Evolutionary conservation across 2,797 vertebrate species (phyloP).

Genomic region (Smutsia temminckii): DNA sequence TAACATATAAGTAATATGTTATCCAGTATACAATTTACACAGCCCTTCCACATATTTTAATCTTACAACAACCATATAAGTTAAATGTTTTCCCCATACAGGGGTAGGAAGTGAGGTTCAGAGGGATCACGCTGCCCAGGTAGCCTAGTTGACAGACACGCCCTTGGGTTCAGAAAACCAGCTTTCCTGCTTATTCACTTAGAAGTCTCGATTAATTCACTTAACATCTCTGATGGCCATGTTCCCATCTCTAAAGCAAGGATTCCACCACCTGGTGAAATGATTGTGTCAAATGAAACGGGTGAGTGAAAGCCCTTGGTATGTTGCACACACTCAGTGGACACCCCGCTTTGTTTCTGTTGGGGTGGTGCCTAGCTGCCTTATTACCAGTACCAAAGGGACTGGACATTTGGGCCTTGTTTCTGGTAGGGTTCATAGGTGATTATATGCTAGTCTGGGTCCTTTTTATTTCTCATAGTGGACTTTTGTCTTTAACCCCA

Average conservation of each 20-base stretch:
- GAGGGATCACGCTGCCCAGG: neutral
- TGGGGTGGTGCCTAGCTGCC: neutral
- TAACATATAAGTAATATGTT: neutral
- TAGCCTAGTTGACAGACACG: neutral
- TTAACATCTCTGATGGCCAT: neutral
- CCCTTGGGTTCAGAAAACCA: neutral
- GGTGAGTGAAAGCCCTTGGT: neutral
- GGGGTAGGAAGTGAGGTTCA: neutral
- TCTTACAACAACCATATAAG: neutral
- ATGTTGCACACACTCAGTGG: neutral
- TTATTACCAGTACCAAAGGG: neutral
- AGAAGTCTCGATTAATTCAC: neutral
- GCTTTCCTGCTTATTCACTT: neutral
- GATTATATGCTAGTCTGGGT: neutral
- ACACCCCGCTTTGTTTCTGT: neutral
- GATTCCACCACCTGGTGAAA: neutral
- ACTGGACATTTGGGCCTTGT: neutral
- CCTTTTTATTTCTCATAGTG: neutral
- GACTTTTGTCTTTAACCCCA: neutral
- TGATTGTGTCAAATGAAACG: neutral
- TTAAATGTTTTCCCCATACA: neutral
- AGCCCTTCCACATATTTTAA: neutral
- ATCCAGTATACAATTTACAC: neutral
- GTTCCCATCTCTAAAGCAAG: neutral
- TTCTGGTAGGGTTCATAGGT: neutral